phyloP scores from a whole-genome alignment of 2,888 invertebrate genomes.

The Lutraria lutraria region DNA sequence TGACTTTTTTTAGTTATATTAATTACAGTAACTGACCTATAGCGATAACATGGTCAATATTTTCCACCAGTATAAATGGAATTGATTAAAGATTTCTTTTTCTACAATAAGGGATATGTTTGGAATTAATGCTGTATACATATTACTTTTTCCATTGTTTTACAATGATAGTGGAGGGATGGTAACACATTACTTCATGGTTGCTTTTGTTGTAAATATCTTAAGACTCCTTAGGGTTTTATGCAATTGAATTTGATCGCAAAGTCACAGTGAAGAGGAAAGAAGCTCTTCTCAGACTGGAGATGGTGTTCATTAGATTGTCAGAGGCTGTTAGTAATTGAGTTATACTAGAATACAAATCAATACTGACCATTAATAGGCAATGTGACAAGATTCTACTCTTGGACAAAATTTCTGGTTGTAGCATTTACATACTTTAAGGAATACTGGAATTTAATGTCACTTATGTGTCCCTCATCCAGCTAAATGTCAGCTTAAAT shows the following conservation, averaged over 20 bases:
- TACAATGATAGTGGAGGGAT: too few relatives aligned
- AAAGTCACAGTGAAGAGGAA: neutral
- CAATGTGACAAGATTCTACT: conserved; percentile 3
- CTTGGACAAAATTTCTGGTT: neutral
- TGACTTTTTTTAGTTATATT: conserved; percentile 21
- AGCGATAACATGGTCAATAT: conserved; percentile 7
- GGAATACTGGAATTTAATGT: neutral
- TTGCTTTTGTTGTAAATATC: neutral
- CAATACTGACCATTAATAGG: conserved; percentile 24
- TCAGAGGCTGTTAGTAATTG: neutral
- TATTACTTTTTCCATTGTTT: neutral
- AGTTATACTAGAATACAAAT: neutral
- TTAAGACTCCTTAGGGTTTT: neutral
- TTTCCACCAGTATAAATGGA: neutral
- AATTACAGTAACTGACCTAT: conserved; percentile 11
- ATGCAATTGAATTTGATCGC: neutral
- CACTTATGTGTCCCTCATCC: neutral
- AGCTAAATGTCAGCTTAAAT: neutral
- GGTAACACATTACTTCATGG: too few relatives aligned
- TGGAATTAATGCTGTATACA: neutral
- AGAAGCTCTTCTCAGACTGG: neutral
- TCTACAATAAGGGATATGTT: neutral
- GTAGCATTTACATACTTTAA: conserved; percentile 15
- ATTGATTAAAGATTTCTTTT: neutral
- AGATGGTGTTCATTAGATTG: neutral